Evolutionary conservation across 2,797 vertebrate genomes (phyloP), one percentile per base, ranked within the genome.

Genomic region (Trachops cirrhosus): DNA sequence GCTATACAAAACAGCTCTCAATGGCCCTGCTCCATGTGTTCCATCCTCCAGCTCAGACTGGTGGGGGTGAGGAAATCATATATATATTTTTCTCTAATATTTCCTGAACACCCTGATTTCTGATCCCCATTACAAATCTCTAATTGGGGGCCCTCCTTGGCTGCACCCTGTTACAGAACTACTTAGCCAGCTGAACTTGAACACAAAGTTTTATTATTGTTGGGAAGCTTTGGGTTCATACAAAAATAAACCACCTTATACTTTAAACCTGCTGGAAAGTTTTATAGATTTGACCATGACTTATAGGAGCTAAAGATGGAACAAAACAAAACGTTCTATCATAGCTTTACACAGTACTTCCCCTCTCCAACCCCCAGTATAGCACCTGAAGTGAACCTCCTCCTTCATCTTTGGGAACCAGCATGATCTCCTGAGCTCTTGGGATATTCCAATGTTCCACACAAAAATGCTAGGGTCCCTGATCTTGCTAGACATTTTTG

Each of bases 191-290:
- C 64, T 67, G 74, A 82, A 78, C 32, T 11, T 83, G 59, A n/a
- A 77, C 68, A 79, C 64, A 46, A 83, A 79, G 18, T 71, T 89
- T 19, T 39, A 46, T 26, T 91, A 44, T 92, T 94, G 62, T 84
- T 85, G 29, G 48, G 77, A 83, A 79, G 52, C 9, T 37, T 82
- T 50, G 29, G 70, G 41, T 46, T 75, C 57, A 41, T 10, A 34
- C 37, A 79, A 74, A 80, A 74, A 80, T 22, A 91, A 93, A 74
- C n/a, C 39, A 34, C 24, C 44, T 68, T 44, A 48, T 22, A 67
- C 6, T 29, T 64, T 91, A 73, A 48, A 83, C 22, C 39, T 75
- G 19, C 64, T 57, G 64, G n/a, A 79, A 71, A 89, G 29, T 4
- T 86, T 93, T 89, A 18, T 5, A 2, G 48, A 62, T 10, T 77